Evolutionary conservation across 2,888 invertebrate species (phyloP).

Genomic region (Adelognathus sp.): DNA sequence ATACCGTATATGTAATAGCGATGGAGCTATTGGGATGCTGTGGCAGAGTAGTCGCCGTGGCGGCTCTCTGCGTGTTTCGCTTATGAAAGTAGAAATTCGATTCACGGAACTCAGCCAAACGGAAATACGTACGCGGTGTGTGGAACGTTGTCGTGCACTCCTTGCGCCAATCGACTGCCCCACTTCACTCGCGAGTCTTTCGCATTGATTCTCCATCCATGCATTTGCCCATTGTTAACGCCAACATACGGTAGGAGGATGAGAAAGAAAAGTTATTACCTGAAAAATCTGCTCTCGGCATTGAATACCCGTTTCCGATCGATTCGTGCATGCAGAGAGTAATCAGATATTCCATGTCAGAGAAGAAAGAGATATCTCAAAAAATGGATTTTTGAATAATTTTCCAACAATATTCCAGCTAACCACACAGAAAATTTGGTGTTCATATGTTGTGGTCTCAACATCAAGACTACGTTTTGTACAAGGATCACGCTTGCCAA

Average conservation of each 20-base stretch:
- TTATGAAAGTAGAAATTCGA: constrained; percentile 69
- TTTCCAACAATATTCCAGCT: no score
- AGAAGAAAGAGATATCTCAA: no score
- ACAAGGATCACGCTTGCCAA: no score
- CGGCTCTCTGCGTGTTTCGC: constrained; percentile 68
- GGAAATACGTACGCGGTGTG: constrained; percentile 61
- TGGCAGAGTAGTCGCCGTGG: constrained; percentile 49
- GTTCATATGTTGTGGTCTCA: no score
- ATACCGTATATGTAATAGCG: no score
- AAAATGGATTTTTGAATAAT: no score
- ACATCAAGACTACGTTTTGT: no score
- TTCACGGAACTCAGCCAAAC: constrained; percentile 63
- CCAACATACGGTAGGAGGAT: constrained; percentile 18
- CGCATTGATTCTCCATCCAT: constrained; percentile 25
- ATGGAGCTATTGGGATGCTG: constrained; percentile 39
- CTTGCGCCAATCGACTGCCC: constrained; percentile 47
- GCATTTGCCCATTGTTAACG: background rate
- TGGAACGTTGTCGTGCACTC: constrained; percentile 43
- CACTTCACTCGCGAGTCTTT: constrained; percentile 37
- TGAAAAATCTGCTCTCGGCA: constrained; percentile 15
- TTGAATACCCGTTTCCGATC: no score
- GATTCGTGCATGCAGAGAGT: no score
- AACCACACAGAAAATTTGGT: no score
- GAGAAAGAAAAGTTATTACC: no score
- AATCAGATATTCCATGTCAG: no score